These are phyloP conservation scores for Microcebus tavaratra DNA, from an alignment of 2,113 vertebrate species.

Conservation along the genomic window DNA sequence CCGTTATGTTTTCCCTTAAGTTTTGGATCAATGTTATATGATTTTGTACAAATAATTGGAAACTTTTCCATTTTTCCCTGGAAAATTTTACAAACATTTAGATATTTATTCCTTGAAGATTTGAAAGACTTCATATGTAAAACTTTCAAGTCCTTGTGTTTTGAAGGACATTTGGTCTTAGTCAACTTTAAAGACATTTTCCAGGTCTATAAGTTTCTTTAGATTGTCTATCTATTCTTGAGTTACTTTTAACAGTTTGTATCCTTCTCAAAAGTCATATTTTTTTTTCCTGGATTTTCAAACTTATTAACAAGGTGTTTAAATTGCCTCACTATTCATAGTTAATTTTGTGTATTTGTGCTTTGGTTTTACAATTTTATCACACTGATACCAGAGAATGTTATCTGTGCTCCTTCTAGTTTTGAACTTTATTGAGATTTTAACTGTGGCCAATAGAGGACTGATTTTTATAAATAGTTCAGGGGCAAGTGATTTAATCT, in stretches of 20 bases:
- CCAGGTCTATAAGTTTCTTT: not conserved
- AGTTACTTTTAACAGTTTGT: not conserved
- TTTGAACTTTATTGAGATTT: not conserved
- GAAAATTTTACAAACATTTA: not conserved
- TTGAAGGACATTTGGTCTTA: not conserved
- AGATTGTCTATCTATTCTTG: not conserved
- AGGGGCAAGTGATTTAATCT: not conserved
- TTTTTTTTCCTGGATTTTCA: not conserved
- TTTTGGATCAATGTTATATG: not conserved
- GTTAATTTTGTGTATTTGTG: not conserved
- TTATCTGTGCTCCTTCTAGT: not conserved
- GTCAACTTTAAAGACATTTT: not conserved
- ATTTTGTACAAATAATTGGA: not conserved
- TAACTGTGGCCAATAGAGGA: not conserved
- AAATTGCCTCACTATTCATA: not conserved
- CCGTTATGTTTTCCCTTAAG: not conserved
- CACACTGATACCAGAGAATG: not conserved
- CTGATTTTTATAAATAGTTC: not conserved
- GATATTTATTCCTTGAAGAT: not conserved
- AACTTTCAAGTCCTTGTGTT: not conserved
- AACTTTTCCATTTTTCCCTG: not conserved
- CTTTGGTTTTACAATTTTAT: slow-evolving; percentile 11
- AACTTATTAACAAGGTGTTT: not conserved
- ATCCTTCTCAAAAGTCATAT: not conserved
- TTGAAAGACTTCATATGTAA: not conserved